Evolutionary conservation across 2,888 invertebrate genomes (phyloP), one percentile per base, ranked within the genome.

Genomic region (Nemapogon koenigi): DNA sequence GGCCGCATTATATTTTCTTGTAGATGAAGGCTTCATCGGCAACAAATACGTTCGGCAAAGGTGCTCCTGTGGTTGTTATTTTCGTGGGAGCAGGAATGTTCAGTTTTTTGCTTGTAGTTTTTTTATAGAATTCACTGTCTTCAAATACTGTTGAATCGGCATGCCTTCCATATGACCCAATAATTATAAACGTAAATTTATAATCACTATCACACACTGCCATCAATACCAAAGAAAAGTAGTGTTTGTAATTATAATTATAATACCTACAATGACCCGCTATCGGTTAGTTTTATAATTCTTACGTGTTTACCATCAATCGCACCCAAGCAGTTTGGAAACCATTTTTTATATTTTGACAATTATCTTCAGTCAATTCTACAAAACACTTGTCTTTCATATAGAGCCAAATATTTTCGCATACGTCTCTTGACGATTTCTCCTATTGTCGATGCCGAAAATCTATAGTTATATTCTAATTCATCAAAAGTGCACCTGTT

Each of bases 201-300:
- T 22, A 22, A 22, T 6, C 37, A 38, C 37, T 38, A 30, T 40
- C 39, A n/a, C 37, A 22, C 8, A 28, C 13, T n/a, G 25, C 14
- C 36, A 40, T 22, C 22, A 38, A 18, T n/a, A 18, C 18, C 14
- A n/a, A 37, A 37, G 37, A 37, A 35, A 37, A 4, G 36, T 17
- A 32, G 11, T 13, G 16, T 22, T 22, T 22, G 22, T 22, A 22
- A 22, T 22, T 22, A 22, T 22, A 22, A 22, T n/a, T n/a, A n/a
- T n/a, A n/a, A n/a, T n/a, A n/a, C n/a, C n/a, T 22, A 22, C 22
- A 37, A 37, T 29, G 29, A 29, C 11, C 29, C 14, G 29, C 29
- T 29, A 29, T 29, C 29, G 11, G 29, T 29, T 29, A 11, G n/a
- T 29, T 29, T 29, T 8, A 11, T 29, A 29, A 29, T 29, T 29